phyloP scores from a whole-genome alignment of 2,113 vertebrate genomes.

The Muntiacus reevesi region DNA sequence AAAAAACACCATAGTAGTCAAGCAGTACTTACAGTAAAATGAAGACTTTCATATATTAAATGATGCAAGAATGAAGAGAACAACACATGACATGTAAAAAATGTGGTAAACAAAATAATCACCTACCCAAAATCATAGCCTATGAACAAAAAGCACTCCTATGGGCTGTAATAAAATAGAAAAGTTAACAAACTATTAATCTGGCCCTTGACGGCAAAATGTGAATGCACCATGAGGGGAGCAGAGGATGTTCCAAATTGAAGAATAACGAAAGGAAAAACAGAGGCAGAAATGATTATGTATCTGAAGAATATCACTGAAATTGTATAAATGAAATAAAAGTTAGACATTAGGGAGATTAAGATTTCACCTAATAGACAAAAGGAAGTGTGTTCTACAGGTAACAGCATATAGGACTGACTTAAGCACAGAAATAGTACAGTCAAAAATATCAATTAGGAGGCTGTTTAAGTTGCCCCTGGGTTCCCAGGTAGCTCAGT shows the following conservation, averaged over 20 bases:
- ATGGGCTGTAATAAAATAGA: background rate
- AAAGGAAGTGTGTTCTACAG: background rate
- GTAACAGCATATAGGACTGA: background rate
- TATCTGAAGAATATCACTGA: background rate
- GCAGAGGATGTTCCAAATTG: background rate
- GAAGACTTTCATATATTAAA: background rate
- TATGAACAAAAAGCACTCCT: background rate
- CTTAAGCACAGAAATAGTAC: background rate
- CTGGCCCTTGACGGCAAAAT: background rate
- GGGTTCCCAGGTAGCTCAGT: background rate
- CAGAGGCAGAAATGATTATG: background rate
- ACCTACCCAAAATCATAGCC: background rate
- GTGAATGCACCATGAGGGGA: background rate
- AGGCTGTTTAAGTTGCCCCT: background rate
- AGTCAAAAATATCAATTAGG: background rate
- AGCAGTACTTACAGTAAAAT: background rate
- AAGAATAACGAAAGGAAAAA: slow-evolving; percentile 3
- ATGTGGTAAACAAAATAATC: background rate
- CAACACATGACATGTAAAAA: background rate
- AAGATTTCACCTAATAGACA: background rate
- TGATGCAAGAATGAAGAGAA: background rate
- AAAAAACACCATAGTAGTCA: background rate
- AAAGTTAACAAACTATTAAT: background rate
- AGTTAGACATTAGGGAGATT: background rate
- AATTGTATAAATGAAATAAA: background rate